Evolutionary conservation across 2,888 invertebrate species (phyloP).

Genomic region (Cephus rjabovi): DNA sequence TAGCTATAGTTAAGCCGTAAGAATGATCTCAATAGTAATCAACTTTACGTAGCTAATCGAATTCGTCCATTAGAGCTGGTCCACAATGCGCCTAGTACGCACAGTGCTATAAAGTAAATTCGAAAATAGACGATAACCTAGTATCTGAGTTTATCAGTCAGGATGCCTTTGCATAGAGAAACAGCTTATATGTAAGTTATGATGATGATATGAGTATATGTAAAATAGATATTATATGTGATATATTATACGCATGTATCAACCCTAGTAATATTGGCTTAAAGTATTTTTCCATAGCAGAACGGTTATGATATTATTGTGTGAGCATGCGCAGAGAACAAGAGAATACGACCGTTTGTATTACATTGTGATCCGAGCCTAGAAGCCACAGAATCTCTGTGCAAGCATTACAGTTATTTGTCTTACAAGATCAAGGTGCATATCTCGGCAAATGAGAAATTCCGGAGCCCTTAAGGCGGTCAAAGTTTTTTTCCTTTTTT

Average conservation of each 20-base stretch:
- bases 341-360: neutral
- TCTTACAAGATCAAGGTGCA: neutral
- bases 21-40: slow-evolving; percentile 34
- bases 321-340: neutral
- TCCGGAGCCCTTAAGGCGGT: neutral
- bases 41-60: slow-evolving; percentile 14
- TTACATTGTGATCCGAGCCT: neutral
- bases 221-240: slow-evolving; percentile 4
- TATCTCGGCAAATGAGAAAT: neutral
- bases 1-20: slow-evolving; percentile 16
- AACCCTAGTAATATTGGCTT: neutral
- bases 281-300: neutral
- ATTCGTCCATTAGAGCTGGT: neutral
- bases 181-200: neutral
- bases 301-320: neutral
- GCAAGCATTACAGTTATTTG: slow-evolving; percentile 1
- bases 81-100: neutral
- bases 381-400: neutral
- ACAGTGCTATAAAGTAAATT: neutral
- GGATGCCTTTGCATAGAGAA: neutral
- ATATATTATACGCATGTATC: neutral
- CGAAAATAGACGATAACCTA: neutral
- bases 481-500: neutral
- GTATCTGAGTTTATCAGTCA: neutral
- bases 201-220: neutral